Evolutionary conservation across 1,140 invertebrate species (phyloP).

Genomic region (Pissodes strobi): DNA sequence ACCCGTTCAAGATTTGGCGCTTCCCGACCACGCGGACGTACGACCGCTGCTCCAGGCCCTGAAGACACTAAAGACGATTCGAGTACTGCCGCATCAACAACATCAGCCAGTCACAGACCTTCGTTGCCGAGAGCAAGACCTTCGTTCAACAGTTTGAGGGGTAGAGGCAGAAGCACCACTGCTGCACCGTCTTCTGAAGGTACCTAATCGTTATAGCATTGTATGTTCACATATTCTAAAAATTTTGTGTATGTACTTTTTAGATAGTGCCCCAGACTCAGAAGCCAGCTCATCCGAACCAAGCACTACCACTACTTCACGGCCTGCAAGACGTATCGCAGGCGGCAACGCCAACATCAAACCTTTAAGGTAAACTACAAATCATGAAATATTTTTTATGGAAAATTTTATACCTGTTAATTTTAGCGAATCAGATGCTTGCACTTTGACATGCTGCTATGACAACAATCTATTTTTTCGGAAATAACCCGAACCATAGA

Average conservation of each 20-base stretch:
- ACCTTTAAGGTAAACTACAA: slow-evolving; percentile 51
- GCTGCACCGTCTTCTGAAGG: slow-evolving; percentile 53
- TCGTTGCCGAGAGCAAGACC: slow-evolving; percentile 59
- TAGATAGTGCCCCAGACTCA: slow-evolving; percentile 11
- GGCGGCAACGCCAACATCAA: slow-evolving; percentile 51
- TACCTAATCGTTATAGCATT: no score
- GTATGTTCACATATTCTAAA: neutral
- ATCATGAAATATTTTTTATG: neutral
- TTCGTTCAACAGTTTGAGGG: slow-evolving; percentile 59
- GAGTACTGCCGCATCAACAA: slow-evolving; percentile 40
- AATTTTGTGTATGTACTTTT: neutral
- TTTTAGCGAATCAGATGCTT: no score
- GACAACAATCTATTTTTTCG: no score
- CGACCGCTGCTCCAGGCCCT: slow-evolving; percentile 46
- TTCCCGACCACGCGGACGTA: slow-evolving; percentile 37
- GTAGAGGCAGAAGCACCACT: slow-evolving; percentile 56
- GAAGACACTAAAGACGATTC: slow-evolving; percentile 34
- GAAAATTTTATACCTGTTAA: no score
- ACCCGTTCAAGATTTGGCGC: slow-evolving; percentile 45
- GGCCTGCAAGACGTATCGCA: slow-evolving; percentile 47
- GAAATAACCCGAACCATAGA: neutral
- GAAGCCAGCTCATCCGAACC: slow-evolving; percentile 22
- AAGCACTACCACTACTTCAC: slow-evolving; percentile 46
- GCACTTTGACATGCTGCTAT: no score
- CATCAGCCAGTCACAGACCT: slow-evolving; percentile 30